Conservation (phyloP, 2,888 invertebrate species). For the Apamea crenata region DNA sequence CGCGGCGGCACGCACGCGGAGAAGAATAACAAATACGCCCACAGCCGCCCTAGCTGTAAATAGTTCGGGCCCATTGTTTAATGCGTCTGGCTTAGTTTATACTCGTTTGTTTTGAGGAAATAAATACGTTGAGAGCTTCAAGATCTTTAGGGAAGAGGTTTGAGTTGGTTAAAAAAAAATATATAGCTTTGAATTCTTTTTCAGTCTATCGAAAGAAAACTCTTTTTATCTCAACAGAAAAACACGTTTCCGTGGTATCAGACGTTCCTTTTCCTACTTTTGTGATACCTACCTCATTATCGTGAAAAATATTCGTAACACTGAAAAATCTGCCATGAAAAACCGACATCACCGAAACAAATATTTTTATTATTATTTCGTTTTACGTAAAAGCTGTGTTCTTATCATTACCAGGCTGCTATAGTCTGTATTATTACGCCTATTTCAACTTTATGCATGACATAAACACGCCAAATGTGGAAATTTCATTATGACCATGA, state of each 20-base stretch:
- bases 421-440: conserved; percentile 61
- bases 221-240: conserved; percentile 5
- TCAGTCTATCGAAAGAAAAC: not conserved
- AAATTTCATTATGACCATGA: conserved; percentile 68
- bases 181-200: not conserved
- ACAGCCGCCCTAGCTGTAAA: conserved; percentile 66
- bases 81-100: conserved; percentile 47
- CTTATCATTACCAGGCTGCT: conserved; percentile 45
- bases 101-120: conserved; percentile 42
- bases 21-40: conserved; percentile 70
- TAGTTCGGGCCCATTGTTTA: conserved; percentile 56
- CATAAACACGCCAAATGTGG: conserved; percentile 67
- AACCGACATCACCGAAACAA: conserved; percentile 53
- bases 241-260: conserved; percentile 8
- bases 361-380: conserved; percentile 61
- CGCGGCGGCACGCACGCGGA: conserved; percentile 75
- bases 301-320: conserved; percentile 40
- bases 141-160: not conserved
- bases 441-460: conserved; percentile 64
- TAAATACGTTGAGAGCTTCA: not conserved
- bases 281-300: conserved; percentile 46
- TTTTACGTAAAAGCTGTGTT: conserved; percentile 53
- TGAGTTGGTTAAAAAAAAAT: not conserved
- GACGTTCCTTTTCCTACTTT: conserved; percentile 18
- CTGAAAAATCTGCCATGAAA: conserved; percentile 57